Conservation (phyloP, 1,140 invertebrate species). For the Panagrolaimus sp. region DNA sequence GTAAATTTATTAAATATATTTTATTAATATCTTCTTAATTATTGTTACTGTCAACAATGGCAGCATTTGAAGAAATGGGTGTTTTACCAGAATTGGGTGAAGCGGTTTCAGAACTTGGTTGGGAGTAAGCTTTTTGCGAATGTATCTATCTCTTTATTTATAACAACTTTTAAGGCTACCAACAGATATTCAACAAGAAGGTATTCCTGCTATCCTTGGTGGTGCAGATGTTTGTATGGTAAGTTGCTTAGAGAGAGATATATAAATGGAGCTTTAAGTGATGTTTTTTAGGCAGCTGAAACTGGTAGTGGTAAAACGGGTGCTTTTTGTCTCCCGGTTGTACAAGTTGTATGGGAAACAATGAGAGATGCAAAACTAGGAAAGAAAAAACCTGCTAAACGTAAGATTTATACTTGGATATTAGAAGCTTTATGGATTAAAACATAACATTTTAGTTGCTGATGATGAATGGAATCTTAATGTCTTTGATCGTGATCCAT, state of each 20-base stretch:
- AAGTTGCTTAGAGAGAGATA: slow-evolving; percentile 32
- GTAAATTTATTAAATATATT: too few species aligned
- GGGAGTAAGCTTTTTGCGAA: slow-evolving; percentile 41
- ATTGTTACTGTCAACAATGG: too few species aligned
- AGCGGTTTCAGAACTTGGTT: slow-evolving; percentile 50
- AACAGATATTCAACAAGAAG: slow-evolving; percentile 96
- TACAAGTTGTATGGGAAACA: slow-evolving; percentile 98
- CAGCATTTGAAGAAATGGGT: slow-evolving; percentile 57
- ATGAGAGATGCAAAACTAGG: slow-evolving; percentile 67
- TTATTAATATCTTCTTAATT: too few species aligned
- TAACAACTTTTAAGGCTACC: slow-evolving; percentile 67
- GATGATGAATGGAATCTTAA: slow-evolving; percentile 73
- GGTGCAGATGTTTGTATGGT: slow-evolving; percentile 97
- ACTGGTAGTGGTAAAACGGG: slow-evolving; percentile 98
- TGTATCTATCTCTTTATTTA: not conserved
- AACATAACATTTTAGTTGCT: slow-evolving; percentile 51
- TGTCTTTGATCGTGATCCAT: slow-evolving; percentile 76
- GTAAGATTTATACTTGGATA: not conserved
- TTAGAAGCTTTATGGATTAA: slow-evolving; percentile 14
- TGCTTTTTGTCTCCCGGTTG: slow-evolving; percentile 91
- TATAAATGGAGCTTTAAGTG: slow-evolving; percentile 1
- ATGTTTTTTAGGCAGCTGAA: slow-evolving; percentile 73
- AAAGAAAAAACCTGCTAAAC: slow-evolving; percentile 18
- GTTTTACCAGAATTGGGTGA: slow-evolving; percentile 49
- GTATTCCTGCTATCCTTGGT: slow-evolving; percentile 91